Percentiles rank a stretch among this genome's conserved stretches.
phyloP scores from a whole-genome alignment of 2,113 vertebrate genomes.

The Pterophyllum scalare region DNA sequence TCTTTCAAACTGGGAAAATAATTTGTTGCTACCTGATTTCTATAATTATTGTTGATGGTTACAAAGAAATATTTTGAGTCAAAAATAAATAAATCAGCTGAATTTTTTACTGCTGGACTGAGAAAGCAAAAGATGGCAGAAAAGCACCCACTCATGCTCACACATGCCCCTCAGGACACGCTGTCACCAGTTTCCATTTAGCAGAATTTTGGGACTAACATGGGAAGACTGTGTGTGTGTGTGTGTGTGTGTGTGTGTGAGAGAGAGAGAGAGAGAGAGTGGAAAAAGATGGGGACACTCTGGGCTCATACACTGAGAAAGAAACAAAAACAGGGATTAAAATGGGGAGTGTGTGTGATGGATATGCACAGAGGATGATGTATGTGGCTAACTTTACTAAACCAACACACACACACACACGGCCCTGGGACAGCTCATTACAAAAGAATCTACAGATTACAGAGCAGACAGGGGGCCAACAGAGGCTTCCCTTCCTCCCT shows the following conservation, averaged over 20 bases:
- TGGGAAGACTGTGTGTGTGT: constrained; percentile 13
- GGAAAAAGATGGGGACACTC: constrained; percentile 25
- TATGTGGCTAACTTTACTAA: constrained; percentile 50
- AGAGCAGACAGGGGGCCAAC: constrained; percentile 19
- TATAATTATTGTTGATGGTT: neutral
- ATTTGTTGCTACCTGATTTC: neutral
- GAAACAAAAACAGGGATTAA: constrained; percentile 59
- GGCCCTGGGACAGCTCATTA: constrained; percentile 27
- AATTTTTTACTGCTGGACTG: neutral
- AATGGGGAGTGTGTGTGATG: constrained; percentile 62
- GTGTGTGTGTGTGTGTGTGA: neutral
- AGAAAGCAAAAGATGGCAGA: neutral
- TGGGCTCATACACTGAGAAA: constrained; percentile 38
- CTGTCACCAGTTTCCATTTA: constrained; percentile 67
- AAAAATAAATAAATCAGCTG: neutral
- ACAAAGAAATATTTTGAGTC: neutral
- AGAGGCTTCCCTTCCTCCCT: neutral
- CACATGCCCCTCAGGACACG: constrained; percentile 38
- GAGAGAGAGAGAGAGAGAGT: neutral
- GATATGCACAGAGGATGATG: constrained; percentile 47
- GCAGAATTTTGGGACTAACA: constrained; percentile 52
- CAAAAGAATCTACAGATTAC: constrained; percentile 53
- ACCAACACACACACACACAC: constrained; percentile 40
- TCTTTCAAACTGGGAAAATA: neutral
- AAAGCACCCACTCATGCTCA: constrained; percentile 9